Conservation (phyloP, 2,888 invertebrate species). For the Sminthurinus aureus region DNA sequence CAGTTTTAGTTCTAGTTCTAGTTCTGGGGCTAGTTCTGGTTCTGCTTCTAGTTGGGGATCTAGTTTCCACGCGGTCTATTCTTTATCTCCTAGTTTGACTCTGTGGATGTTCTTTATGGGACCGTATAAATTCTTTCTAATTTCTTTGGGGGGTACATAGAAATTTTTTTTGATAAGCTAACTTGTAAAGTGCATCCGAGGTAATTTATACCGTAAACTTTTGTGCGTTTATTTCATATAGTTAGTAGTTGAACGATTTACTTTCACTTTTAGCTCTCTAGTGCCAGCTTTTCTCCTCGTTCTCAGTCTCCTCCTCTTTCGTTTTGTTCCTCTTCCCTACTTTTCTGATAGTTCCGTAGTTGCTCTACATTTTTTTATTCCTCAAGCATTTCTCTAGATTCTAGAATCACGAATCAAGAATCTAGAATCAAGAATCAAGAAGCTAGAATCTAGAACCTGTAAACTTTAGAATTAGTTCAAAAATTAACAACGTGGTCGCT, state of each 20-base stretch:
- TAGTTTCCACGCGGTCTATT: background rate
- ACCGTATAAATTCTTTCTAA: constrained; percentile 26
- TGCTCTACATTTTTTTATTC: background rate
- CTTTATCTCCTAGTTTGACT: constrained; percentile 20
- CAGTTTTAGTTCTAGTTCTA: too few species aligned
- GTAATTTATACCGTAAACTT: constrained; percentile 20
- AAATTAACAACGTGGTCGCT: background rate
- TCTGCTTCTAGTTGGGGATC: too few species aligned
- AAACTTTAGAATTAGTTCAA: background rate
- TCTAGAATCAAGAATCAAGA: background rate
- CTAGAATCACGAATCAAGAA: background rate
- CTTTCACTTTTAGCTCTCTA: background rate
- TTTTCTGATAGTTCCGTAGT: background rate
- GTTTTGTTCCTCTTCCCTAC: background rate
- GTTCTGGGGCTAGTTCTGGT: too few species aligned
- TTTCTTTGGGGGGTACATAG: constrained; percentile 3
- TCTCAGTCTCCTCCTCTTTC: background rate
- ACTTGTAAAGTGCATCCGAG: constrained; percentile 16
- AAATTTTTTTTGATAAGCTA: constrained; percentile 14
- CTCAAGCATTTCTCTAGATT: background rate
- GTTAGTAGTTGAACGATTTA: background rate
- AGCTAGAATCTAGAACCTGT: background rate
- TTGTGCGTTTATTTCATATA: background rate
- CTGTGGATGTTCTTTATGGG: constrained; percentile 27
- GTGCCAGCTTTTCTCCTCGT: background rate